phyloP scores from a whole-genome alignment of 2,888 invertebrate species.

The Melikaiella ostensackeni region DNA sequence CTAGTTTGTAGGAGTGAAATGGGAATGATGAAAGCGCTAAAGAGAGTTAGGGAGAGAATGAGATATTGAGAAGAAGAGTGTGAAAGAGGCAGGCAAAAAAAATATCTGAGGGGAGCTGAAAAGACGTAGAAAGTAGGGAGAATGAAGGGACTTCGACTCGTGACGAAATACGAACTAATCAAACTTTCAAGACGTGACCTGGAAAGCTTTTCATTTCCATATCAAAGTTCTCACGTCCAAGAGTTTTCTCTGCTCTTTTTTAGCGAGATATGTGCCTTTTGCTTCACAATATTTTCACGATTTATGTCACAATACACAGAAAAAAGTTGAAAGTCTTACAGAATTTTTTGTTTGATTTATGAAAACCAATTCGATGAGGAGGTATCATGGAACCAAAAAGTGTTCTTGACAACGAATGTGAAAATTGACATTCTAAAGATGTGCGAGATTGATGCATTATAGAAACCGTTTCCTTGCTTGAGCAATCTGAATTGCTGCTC shows the following conservation, averaged over 20 bases:
- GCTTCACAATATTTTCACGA: neutral
- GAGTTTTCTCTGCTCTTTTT: neutral
- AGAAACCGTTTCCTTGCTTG: too few relatives aligned
- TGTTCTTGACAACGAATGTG: too few relatives aligned
- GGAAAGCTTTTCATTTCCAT: slow-evolving; percentile 33
- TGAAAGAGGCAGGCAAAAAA: neutral
- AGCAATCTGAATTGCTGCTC: too few relatives aligned
- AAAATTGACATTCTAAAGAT: too few relatives aligned
- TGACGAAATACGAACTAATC: slow-evolving; percentile 29
- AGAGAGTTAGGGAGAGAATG: neutral
- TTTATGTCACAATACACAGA: neutral
- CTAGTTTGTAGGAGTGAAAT: neutral
- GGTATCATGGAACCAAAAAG: too few relatives aligned
- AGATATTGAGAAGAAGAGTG: neutral
- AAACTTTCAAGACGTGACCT: slow-evolving; percentile 16
- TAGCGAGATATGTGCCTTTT: neutral
- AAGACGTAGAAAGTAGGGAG: neutral
- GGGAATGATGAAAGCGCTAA: neutral
- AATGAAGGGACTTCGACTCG: slow-evolving; percentile 2
- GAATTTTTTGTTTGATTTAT: too few relatives aligned
- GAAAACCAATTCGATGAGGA: too few relatives aligned
- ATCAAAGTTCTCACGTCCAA: slow-evolving; percentile 1
- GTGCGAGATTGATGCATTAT: too few relatives aligned
- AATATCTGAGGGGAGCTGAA: neutral
- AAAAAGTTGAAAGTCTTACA: too few relatives aligned